Conservation (phyloP, 2,113 vertebrate genomes). For the Ornithorhynchus anatinus region DNA sequence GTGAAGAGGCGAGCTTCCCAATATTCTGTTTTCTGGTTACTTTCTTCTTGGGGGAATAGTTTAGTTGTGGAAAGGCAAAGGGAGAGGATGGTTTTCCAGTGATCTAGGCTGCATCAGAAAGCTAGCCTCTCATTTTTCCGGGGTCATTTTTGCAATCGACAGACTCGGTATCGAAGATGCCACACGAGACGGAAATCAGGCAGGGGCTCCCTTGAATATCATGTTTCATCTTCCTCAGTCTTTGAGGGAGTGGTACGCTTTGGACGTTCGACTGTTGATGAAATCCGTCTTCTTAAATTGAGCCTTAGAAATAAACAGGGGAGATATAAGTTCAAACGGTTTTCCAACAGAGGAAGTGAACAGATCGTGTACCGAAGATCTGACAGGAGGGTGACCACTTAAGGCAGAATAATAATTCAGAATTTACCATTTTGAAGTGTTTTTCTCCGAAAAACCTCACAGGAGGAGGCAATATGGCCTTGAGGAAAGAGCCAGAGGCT, state of each 20-base stretch:
- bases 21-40: background rate
- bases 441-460: no score
- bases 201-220: background rate
- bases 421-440: no score
- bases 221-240: conserved; percentile 54
- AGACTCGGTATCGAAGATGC: background rate
- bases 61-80: conserved; percentile 34
- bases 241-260: conserved; percentile 76
- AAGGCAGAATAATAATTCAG: no score
- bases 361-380: no score
- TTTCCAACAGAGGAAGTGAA: background rate
- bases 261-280: conserved; percentile 82
- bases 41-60: conserved; percentile 1
- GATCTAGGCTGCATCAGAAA: conserved; percentile 37
- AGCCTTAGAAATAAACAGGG: conserved; percentile 71
- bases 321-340: background rate
- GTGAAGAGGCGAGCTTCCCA: background rate
- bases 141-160: background rate
- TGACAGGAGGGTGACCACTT: no score
- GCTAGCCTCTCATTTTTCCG: conserved; percentile 41
- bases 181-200: background rate
- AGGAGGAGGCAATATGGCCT: no score
- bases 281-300: conserved; percentile 87
- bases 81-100: conserved; percentile 19
- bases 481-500: no score